phyloP scores from a whole-genome alignment of 2,113 vertebrate genomes.

The Brienomyrus brachyistius region DNA sequence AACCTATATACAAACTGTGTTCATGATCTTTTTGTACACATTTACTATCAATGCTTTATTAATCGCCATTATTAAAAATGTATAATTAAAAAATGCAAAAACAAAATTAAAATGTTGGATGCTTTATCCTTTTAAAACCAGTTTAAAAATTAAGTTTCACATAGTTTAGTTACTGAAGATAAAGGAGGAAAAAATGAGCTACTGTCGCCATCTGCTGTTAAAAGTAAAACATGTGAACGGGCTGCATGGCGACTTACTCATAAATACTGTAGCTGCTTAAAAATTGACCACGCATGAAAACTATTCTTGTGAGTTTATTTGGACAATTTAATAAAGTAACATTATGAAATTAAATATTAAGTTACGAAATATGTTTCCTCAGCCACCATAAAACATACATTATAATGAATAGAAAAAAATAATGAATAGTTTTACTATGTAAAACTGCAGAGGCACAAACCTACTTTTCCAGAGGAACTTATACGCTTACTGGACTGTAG shows the following conservation, averaged over 20 bases:
- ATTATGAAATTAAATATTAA: neutral
- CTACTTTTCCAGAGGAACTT: neutral
- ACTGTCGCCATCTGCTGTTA: neutral
- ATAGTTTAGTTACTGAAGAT: neutral
- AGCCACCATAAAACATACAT: neutral
- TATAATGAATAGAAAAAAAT: neutral
- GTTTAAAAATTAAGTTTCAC: neutral
- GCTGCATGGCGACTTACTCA: neutral
- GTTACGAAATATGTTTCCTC: neutral
- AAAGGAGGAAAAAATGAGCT: neutral
- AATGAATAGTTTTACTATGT: neutral
- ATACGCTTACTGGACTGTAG: neutral
- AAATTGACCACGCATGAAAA: neutral
- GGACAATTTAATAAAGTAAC: neutral
- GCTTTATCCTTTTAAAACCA: neutral
- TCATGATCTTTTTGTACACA: neutral
- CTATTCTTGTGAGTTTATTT: neutral
- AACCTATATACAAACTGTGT: neutral
- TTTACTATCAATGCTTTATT: neutral
- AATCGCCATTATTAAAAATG: neutral
- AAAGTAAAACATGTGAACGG: neutral
- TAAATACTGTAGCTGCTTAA: neutral
- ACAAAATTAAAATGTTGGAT: neutral
- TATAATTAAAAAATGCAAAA: neutral
- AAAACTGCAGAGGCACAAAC: neutral